Base-by-base conservation (phyloP, 2,113 vertebrate genomes). In the Dasyornis broadbenti region DNA sequence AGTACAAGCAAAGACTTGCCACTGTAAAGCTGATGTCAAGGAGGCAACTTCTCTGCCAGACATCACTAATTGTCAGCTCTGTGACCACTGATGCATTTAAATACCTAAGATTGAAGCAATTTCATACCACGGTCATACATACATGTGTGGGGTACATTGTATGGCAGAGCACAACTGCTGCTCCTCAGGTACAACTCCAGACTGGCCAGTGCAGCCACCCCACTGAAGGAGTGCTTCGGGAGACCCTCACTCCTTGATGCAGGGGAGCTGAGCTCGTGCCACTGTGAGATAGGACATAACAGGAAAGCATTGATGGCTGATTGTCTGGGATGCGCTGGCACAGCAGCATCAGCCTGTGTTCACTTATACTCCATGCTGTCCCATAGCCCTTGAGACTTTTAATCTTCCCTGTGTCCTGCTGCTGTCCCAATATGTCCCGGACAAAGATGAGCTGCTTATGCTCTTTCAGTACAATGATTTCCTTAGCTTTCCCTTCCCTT, bases 111-210 rank as follows among this genome's bases (percentile, higher is more conserved):
- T 33, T 56, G 19, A 35, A 77, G 28, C 0, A 3, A 6, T 13
- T 69, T 71, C 18, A 8, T 64, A 9, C 14, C 23, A 33, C 1
- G 2, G 23, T 15, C 17, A 3, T 8, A 15, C 0, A 0, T 53
- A 33, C 4, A 6, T 1, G 1, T 39, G 33, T 23, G 54, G 72
- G 24, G 24, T 52, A 16, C 31, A 2, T 1, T 8, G 2, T 16
- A 30, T 2, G 3, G n/a, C 26, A 47, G 54, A 54, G 45, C 37
- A 24, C 1, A 1, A 2, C 22, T 80, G 1, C 60, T 87, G 49
- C 24, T 61, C 37, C 63, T 82, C 27, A 6, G 57, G 39, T 45
- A 18, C 50, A 60, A 79, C 86, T 90, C 37, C 57, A 57, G 19
- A 40, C n/a, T 57, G 52, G 26, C 40, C 2, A 1, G 23, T 11